phyloP scores from a whole-genome alignment of 2,797 vertebrate species.

The Micrastur ruficollis region DNA sequence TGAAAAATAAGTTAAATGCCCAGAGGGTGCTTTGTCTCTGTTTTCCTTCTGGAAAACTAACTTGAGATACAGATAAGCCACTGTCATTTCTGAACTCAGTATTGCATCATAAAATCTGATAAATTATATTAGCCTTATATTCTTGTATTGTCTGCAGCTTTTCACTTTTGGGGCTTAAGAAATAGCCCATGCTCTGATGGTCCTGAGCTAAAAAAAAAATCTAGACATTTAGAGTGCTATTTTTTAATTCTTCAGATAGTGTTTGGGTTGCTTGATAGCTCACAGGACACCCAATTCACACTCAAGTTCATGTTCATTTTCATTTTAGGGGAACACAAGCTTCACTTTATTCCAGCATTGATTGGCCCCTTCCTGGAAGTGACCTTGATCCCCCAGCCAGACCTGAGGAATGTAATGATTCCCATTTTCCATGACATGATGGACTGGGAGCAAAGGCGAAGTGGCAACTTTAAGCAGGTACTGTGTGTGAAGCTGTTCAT shows the following conservation, averaged over 20 bases:
- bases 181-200: background rate
- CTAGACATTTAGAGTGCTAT: background rate
- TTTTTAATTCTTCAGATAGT: background rate
- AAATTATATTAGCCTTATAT: background rate
- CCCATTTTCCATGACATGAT: constrained; percentile 99
- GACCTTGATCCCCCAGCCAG: constrained; percentile 95
- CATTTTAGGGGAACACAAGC: constrained; percentile 90
- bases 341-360: constrained; percentile 96
- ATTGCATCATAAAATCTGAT: background rate
- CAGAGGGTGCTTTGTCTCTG: background rate
- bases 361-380: constrained; percentile 98
- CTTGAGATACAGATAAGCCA: background rate
- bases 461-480: constrained; percentile 98
- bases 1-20: background rate
- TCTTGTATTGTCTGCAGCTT: background rate
- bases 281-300: background rate
- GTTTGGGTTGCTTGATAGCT: background rate
- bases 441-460: constrained; percentile 98
- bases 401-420: constrained; percentile 98
- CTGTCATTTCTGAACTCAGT: background rate
- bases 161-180: background rate
- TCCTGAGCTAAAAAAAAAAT: background rate
- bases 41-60: background rate
- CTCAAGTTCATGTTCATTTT: background rate
- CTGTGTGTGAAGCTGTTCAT: background rate